phyloP scores from a whole-genome alignment of 1,140 invertebrate genomes.

The Drosophila kepulauana region DNA sequence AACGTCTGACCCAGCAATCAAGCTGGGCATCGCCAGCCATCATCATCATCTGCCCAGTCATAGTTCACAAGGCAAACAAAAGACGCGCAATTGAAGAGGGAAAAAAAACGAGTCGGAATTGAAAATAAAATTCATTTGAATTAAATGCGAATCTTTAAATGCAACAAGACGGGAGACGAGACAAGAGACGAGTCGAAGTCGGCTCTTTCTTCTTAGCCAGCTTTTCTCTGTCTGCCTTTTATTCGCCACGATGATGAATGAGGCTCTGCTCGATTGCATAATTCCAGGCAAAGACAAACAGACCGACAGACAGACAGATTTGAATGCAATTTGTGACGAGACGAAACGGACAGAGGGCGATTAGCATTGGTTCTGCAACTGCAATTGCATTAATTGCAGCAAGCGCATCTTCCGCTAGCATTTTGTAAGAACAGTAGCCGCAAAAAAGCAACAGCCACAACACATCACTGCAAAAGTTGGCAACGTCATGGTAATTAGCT shows the following conservation, averaged over 20 bases:
- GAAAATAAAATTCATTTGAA: conserved; percentile 76
- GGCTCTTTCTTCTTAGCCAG: conserved; percentile 2
- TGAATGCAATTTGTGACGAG: conserved; percentile 47
- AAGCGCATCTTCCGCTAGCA: conserved; percentile 63
- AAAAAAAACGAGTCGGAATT: conserved; percentile 50
- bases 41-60: conserved; percentile 64
- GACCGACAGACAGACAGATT: conserved; percentile 1
- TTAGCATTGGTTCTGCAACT: conserved; percentile 68
- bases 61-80: conserved; percentile 77
- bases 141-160: conserved; percentile 75
- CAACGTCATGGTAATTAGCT: conserved; percentile 66
- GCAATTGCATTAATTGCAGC: conserved; percentile 71
- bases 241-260: conserved; percentile 62
- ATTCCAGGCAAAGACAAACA: conserved; percentile 27
- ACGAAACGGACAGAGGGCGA: conserved; percentile 18
- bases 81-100: conserved; percentile 3
- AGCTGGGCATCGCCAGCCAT: conserved; percentile 13
- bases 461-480: not conserved
- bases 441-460: conserved; percentile 15
- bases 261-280: conserved; percentile 45
- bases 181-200: not conserved
- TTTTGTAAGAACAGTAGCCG: conserved; percentile 61
- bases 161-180: conserved; percentile 22
- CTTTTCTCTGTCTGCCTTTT: conserved; percentile 36
- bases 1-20: conserved; percentile 31